phyloP scores from a whole-genome alignment of 2,113 vertebrate species.

The Xiphias gladius region DNA sequence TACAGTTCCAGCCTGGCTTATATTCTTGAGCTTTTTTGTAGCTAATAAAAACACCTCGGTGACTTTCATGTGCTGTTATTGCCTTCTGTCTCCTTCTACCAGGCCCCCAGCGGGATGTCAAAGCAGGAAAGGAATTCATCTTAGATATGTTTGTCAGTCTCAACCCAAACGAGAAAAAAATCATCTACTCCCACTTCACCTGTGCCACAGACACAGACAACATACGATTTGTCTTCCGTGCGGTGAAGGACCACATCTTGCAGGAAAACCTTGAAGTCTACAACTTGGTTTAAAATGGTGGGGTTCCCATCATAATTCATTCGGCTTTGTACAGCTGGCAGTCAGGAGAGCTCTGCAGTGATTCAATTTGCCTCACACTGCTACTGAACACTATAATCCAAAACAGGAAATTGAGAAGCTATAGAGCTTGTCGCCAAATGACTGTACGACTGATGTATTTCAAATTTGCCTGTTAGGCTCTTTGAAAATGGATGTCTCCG shows the following conservation, averaged over 20 bases:
- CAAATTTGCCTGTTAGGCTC: constrained; percentile 53
- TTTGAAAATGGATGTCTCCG: constrained; percentile 60
- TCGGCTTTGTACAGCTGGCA: constrained; percentile 43
- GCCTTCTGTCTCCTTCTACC: constrained; percentile 25
- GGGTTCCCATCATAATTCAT: constrained; percentile 25
- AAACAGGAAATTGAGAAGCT: constrained; percentile 64
- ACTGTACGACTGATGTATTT: constrained; percentile 72
- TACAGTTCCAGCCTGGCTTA: not conserved
- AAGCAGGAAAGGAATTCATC: constrained; percentile 88
- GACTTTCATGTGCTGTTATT: constrained; percentile 6
- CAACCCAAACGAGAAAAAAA: constrained; percentile 88
- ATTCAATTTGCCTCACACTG: constrained; percentile 50
- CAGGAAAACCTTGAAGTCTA: constrained; percentile 88
- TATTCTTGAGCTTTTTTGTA: not conserved
- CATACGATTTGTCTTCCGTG: constrained; percentile 83
- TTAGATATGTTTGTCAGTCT: constrained; percentile 89
- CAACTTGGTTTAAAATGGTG: constrained; percentile 83
- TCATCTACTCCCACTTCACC: constrained; percentile 89
- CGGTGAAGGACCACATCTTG: constrained; percentile 85
- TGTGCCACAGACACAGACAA: constrained; percentile 85
- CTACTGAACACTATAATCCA: constrained; percentile 63
- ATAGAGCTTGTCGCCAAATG: constrained; percentile 53
- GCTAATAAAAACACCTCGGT: constrained; percentile 5
- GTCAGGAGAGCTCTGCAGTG: constrained; percentile 48
- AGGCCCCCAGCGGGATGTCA: constrained; percentile 88